Conservation (phyloP, 2,888 invertebrate species). For the Pegoplata infirma region DNA sequence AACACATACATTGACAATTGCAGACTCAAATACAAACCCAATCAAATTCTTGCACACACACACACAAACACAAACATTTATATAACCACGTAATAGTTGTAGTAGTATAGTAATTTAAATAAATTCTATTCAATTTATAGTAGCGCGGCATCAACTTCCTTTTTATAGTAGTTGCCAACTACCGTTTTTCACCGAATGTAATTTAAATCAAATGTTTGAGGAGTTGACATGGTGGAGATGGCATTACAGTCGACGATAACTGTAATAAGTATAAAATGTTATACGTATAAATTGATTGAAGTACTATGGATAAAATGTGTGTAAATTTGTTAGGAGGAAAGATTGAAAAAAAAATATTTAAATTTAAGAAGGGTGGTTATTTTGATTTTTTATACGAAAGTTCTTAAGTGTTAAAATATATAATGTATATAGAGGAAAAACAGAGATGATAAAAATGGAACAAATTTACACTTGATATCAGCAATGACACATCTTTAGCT, state of each 20-base stretch:
- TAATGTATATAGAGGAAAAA: background rate
- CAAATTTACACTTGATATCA: too few relatives aligned
- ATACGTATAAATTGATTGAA: too few relatives aligned
- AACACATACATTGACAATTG: too few relatives aligned
- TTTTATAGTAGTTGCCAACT: constrained; percentile 30
- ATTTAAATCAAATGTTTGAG: constrained; percentile 37
- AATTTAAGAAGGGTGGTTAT: background rate
- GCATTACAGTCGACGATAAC: background rate
- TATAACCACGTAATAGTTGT: too few relatives aligned
- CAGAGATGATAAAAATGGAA: too few relatives aligned
- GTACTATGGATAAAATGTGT: background rate
- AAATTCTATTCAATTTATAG: constrained; percentile 29
- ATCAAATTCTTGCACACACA: background rate
- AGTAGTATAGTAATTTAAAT: constrained; percentile 16
- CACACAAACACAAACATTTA: background rate
- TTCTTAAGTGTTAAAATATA: background rate
- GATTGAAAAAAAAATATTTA: background rate
- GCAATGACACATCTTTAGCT: too few relatives aligned
- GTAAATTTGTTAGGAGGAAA: background rate
- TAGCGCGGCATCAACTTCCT: background rate
- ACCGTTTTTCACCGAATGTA: constrained; percentile 25
- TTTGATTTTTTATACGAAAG: background rate
- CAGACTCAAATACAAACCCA: background rate
- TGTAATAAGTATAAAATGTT: background rate
- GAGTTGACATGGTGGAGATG: background rate